phyloP scores from a whole-genome alignment of 53 echinoderm and acorn worm species.

The Zoroaster sp. region DNA sequence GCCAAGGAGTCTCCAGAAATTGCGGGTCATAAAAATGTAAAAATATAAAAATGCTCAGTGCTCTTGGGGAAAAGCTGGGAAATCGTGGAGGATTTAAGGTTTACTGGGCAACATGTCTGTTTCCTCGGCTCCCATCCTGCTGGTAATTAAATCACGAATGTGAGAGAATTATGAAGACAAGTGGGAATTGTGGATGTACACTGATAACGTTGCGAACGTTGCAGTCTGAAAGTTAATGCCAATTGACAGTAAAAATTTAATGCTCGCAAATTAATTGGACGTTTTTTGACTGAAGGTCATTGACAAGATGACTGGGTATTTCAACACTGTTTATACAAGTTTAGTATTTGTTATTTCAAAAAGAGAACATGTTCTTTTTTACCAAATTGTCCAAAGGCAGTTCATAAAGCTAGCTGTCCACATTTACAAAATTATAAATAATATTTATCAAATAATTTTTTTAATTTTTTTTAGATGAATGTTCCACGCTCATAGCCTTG shows the following conservation, averaged over 20 bases:
- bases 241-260: constrained; percentile 2
- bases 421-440: no score
- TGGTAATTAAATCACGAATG: constrained; percentile 43
- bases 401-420: no score
- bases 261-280: background rate
- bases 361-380: no score
- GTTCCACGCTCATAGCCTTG: no score
- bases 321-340: background rate
- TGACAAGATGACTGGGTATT: background rate
- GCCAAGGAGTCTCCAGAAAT: background rate
- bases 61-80: background rate
- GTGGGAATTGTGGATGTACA: constrained; percentile 41
- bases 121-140: constrained; percentile 37
- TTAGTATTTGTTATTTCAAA: no score
- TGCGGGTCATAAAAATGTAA: background rate
- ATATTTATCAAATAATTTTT: no score
- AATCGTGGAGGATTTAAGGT: constrained; percentile 51
- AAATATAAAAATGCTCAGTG: background rate
- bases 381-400: no score
- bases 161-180: constrained; percentile 12
- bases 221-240: background rate
- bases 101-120: constrained; percentile 53
- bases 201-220: constrained; percentile 25
- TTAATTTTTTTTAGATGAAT: no score
- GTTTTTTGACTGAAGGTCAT: background rate